A percentile compares a stretch with the other conserved stretches of the same genome.
phyloP scores from a whole-genome alignment of 1,140 invertebrate genomes.

The Galleria mellonella region DNA sequence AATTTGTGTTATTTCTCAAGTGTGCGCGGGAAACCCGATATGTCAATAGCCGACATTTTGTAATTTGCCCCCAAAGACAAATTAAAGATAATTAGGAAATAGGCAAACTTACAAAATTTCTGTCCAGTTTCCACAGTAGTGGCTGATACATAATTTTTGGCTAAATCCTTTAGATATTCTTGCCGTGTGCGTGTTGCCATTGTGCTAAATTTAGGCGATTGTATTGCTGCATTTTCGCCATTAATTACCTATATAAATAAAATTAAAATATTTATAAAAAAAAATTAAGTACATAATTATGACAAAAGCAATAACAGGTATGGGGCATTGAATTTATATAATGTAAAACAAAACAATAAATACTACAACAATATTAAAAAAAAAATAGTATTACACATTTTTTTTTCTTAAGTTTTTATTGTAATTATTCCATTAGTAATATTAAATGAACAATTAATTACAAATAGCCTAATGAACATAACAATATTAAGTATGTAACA shows the following conservation, averaged over 20 bases:
- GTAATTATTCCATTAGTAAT: no score
- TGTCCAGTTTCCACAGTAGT: slow-evolving; percentile 89
- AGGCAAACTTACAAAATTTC: slow-evolving; percentile 88
- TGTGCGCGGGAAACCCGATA: no score
- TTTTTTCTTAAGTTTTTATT: no score
- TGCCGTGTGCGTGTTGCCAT: slow-evolving; percentile 97
- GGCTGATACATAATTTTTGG: slow-evolving; percentile 88
- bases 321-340: no score
- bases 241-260: slow-evolving; percentile 82
- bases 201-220: slow-evolving; percentile 96
- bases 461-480: no score
- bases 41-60: no score
- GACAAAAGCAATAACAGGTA: no score
- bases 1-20: background rate
- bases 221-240: slow-evolving; percentile 97
- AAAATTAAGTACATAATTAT: no score
- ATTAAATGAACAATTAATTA: no score
- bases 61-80: background rate
- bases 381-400: no score
- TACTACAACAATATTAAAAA: background rate
- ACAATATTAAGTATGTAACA: no score
- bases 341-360: background rate
- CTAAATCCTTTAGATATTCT: slow-evolving; percentile 95
- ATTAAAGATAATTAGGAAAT: slow-evolving; percentile 32
- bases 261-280: slow-evolving; percentile 1